Evolutionary conservation across 1,140 invertebrate species (phyloP).

Genomic region (Listronotus oregonensis): DNA sequence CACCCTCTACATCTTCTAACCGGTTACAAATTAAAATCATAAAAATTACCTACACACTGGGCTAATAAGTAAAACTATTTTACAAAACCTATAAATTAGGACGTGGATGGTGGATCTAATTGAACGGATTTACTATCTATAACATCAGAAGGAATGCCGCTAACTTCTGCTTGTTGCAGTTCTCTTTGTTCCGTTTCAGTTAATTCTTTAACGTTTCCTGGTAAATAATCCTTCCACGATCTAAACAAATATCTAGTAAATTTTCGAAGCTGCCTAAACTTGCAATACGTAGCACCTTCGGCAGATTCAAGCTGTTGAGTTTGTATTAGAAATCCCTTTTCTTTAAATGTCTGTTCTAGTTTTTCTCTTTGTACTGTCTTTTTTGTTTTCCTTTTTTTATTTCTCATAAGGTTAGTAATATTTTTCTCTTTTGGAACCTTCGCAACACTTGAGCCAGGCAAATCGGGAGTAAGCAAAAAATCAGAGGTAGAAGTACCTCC

Average conservation of each 20-base stretch:
- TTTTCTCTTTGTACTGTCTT: constrained; percentile 85
- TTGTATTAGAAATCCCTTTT: constrained; percentile 90
- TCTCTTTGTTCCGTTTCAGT: constrained; percentile 36
- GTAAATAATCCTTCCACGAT: constrained; percentile 92
- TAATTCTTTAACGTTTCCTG: constrained; percentile 67
- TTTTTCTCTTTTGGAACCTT: constrained; percentile 27
- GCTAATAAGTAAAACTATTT: background rate
- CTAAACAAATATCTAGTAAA: constrained; percentile 90
- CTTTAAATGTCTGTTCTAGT: constrained; percentile 88
- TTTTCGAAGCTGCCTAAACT: constrained; percentile 87
- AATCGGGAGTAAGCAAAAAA: constrained; percentile 56
- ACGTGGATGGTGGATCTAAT: constrained; percentile 33
- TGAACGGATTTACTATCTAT: constrained; percentile 39
- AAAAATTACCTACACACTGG: no score
- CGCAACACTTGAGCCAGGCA: constrained; percentile 51
- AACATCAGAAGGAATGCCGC: constrained; percentile 24
- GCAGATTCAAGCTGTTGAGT: constrained; percentile 90
- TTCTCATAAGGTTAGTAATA: constrained; percentile 52
- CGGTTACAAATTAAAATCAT: no score
- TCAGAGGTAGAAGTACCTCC: constrained; percentile 48
- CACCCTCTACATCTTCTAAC: no score
- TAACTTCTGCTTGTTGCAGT: constrained; percentile 19
- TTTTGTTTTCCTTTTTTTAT: constrained; percentile 73
- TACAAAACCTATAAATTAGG: constrained; percentile 13
- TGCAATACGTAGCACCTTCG: constrained; percentile 91